Evolutionary conservation across 2,888 invertebrate species (phyloP), one percentile per base, ranked within the genome.

Genomic region (Allolobophora icterica): DNA sequence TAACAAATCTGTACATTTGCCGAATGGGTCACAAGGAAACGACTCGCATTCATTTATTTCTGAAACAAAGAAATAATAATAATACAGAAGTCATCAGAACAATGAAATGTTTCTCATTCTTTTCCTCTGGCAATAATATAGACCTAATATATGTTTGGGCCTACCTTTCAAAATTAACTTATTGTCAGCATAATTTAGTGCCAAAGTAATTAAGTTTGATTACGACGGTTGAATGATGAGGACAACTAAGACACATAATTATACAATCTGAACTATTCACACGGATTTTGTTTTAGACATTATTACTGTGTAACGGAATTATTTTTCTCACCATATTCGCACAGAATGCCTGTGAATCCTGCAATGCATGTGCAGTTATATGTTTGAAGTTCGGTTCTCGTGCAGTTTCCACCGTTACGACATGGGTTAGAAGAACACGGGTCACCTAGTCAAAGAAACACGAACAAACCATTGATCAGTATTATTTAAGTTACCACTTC

Each of bases 41-140:
- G 35, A 21, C 24, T 87, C 87, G 24, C 87, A 87, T 87, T 87
- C 87, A 24, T 87, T 87, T 34, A 87, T 87, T 35, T 87, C 87
- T 87, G 34, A 38, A 35, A 87, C 71, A 71, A 30, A 71, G n/a
- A n/a, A 71, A n/a, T n/a, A 71, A 71, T 13, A 13, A 52, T 3
- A 21, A 52, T 52, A 6, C 45, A 52, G 17, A 52, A 52, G 4
- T 71, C 30, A 71, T 17, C n/a, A 71, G 21, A 21, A 1, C n/a
- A 71, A 30, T n/a, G 71, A 71, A 30, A 5, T 71, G 17, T 71
- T 71, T 71, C 30, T 71, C 13, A 1, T n/a, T 71, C 30, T n/a
- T 71, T 71, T n/a, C 17, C 52, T 52, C 24, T 24, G 1, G 52
- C 52, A 52, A 52, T 52, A 24, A 52, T 45, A 45, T 24, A 52